These are phyloP conservation scores for Heliconius ethilla DNA, from an alignment of 2,888 invertebrate species.

Conservation along the genomic window DNA sequence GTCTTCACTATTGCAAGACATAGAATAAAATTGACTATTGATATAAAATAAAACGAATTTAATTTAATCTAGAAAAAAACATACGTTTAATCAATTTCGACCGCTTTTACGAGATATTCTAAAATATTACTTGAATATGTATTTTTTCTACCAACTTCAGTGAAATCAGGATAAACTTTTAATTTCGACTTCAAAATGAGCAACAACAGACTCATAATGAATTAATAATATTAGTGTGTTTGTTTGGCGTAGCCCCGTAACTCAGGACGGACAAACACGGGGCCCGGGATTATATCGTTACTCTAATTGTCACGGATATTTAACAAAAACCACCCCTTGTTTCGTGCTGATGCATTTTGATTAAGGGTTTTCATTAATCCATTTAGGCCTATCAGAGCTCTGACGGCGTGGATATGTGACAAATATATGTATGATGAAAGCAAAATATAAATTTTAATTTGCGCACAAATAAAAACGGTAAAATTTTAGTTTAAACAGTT, in stretches of 20 bases:
- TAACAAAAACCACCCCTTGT: slow-evolving; percentile 64
- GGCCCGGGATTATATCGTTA: slow-evolving; percentile 73
- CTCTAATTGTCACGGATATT: slow-evolving; percentile 74
- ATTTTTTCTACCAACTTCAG: background rate
- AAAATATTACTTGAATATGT: background rate
- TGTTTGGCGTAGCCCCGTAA: slow-evolving; percentile 48
- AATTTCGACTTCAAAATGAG: slow-evolving; percentile 22
- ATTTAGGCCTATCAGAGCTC: slow-evolving; percentile 40
- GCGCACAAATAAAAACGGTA: background rate
- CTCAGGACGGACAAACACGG: slow-evolving; percentile 53
- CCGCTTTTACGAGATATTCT: background rate
- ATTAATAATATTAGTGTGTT: slow-evolving; percentile 37
- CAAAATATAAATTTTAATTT: background rate
- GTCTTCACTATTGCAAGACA: no score
- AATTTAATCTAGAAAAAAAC: background rate
- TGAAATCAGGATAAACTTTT: background rate
- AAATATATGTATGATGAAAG: slow-evolving; percentile 14
- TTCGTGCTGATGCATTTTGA: slow-evolving; percentile 72
- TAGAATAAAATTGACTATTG: background rate
- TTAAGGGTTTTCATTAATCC: slow-evolving; percentile 59
- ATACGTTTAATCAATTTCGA: background rate
- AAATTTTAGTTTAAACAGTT: background rate
- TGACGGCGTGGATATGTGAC: slow-evolving; percentile 5
- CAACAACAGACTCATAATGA: slow-evolving; percentile 18
- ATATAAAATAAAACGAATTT: background rate